phyloP scores from a whole-genome alignment of 2,797 vertebrate species.

The Argyrosomus regius region DNA sequence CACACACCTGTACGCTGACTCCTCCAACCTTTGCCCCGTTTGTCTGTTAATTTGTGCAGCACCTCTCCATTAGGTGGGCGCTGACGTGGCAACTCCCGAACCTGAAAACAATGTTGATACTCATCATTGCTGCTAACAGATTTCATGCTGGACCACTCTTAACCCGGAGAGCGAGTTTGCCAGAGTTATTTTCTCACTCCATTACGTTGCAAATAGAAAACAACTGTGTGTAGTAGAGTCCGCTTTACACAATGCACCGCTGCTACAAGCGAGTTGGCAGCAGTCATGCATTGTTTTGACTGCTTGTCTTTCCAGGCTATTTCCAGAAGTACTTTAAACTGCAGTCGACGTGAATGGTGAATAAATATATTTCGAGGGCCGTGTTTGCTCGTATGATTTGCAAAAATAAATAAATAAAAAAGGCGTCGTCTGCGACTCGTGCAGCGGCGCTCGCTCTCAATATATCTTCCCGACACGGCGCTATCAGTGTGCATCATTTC shows the following conservation, averaged over 20 bases:
- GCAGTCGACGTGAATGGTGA: constrained; percentile 51
- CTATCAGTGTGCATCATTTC: constrained; percentile 78
- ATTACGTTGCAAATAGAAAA: constrained; percentile 63
- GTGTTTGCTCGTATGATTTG: constrained; percentile 56
- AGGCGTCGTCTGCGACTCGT: constrained; percentile 16
- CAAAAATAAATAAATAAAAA: constrained; percentile 21
- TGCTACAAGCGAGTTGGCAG: constrained; percentile 58
- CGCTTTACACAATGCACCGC: constrained; percentile 40
- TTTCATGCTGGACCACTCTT: constrained; percentile 49
- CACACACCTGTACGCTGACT: constrained; percentile 44
- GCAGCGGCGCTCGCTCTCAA: constrained; percentile 53
- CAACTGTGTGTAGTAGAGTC: constrained; percentile 40
- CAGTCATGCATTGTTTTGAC: constrained; percentile 61
- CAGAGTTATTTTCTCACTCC: constrained; percentile 62
- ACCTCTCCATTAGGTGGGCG: constrained; percentile 64
- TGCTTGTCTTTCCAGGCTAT: constrained; percentile 68
- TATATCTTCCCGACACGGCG: constrained; percentile 71
- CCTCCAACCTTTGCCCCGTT: constrained; percentile 45
- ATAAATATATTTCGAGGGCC: constrained; percentile 67
- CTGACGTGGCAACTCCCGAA: constrained; percentile 54
- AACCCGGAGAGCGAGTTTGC: constrained; percentile 52
- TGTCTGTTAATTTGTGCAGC: constrained; percentile 58
- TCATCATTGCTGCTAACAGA: constrained; percentile 52
- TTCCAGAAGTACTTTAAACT: constrained; percentile 69
- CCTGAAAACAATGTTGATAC: constrained; percentile 33